Evolutionary conservation across 64 coral and sea anemone species (phyloP).

Genomic region (Actinia equina): DNA sequence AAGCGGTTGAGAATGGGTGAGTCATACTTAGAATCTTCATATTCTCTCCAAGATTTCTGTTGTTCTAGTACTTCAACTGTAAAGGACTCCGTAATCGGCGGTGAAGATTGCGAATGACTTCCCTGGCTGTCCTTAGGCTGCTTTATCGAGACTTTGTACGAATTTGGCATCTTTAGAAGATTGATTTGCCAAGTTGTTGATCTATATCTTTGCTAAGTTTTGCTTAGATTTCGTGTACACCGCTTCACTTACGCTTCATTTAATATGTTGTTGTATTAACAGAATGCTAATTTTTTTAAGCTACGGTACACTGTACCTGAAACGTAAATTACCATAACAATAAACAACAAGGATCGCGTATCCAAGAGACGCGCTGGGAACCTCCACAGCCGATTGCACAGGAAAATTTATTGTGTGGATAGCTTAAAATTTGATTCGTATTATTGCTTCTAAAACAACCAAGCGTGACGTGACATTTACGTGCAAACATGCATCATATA

Average conservation of each 20-base stretch:
- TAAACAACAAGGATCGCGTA: background rate
- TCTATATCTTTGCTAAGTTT: background rate
- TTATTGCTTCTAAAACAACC: too few species aligned
- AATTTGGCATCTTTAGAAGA: background rate
- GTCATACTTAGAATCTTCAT: conserved; percentile 68
- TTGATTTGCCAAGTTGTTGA: background rate
- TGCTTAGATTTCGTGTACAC: background rate
- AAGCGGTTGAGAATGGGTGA: conserved; percentile 66
- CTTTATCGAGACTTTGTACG: background rate
- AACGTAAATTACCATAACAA: background rate
- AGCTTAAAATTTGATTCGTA: too few species aligned
- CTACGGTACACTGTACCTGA: too few species aligned
- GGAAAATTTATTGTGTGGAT: background rate
- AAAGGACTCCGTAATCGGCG: background rate
- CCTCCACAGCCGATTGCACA: background rate
- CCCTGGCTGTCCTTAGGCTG: background rate
- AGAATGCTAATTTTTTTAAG: too few species aligned
- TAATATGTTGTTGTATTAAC: background rate
- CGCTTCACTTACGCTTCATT: background rate
- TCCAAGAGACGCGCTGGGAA: background rate
- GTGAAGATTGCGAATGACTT: background rate
- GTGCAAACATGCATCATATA: too few species aligned
- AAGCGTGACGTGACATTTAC: too few species aligned
- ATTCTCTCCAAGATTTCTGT: conserved; percentile 39
- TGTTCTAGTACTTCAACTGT: background rate